A percentile compares a stretch with the other conserved stretches of the same genome.
Conservation (phyloP, 1,140 invertebrate species). For the Heliconius eleuchia region DNA sequence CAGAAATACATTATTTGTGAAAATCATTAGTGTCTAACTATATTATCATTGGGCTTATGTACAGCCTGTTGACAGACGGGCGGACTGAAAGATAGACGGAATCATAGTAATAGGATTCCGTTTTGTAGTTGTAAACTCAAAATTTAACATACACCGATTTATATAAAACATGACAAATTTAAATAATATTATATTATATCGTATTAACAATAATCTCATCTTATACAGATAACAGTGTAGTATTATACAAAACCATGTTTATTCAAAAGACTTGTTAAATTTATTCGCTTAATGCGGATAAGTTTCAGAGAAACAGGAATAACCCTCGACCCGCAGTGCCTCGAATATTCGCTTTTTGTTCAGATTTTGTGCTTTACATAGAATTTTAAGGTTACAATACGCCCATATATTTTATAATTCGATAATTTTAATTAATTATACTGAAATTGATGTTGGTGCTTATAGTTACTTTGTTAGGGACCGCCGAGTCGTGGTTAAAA, state of each 20-base stretch:
- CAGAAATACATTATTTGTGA: too few relatives aligned
- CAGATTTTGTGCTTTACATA: neutral
- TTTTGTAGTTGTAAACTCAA: too few relatives aligned
- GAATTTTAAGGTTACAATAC: neutral
- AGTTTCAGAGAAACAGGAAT: constrained; percentile 24
- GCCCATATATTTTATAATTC: neutral
- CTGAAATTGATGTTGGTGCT: too few relatives aligned
- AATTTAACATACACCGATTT: neutral
- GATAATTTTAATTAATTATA: neutral
- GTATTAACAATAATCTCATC: neutral
- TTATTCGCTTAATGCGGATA: constrained; percentile 22
- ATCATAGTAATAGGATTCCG: too few relatives aligned
- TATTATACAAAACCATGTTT: constrained; percentile 4
- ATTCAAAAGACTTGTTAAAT: constrained; percentile 16
- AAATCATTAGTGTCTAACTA: too few relatives aligned
- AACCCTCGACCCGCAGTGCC: constrained; percentile 19
- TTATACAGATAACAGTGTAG: neutral
- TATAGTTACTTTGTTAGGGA: too few relatives aligned
- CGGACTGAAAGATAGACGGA: too few relatives aligned
- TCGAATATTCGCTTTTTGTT: neutral
- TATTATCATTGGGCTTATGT: too few relatives aligned
- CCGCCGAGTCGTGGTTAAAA: too few relatives aligned
- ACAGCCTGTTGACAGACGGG: too few relatives aligned
- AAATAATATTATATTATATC: neutral
- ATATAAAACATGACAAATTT: neutral